Percentiles rank a stretch among this genome's conserved stretches.
Conservation (phyloP, 2,888 invertebrate genomes). For the Eubasilissa splendida region DNA sequence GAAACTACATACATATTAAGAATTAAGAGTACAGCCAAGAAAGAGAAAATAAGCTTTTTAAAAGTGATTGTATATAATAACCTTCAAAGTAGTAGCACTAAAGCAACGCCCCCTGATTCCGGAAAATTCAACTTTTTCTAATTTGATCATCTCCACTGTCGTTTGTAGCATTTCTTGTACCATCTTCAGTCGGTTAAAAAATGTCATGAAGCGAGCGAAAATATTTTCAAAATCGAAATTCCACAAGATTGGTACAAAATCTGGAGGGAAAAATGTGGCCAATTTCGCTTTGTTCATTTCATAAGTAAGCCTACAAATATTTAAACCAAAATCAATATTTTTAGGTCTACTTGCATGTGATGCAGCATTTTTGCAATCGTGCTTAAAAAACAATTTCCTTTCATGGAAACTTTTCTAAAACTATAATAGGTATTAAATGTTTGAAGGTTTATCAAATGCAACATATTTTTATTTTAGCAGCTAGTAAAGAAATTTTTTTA, state of each 20-base stretch:
- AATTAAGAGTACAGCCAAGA: too few species aligned
- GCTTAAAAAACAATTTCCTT: neutral
- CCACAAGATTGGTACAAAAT: conserved; percentile 79
- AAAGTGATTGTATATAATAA: conserved; percentile 59
- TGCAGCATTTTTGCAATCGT: neutral
- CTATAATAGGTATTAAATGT: too few species aligned
- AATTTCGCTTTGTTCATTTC: conserved; percentile 73
- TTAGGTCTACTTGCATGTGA: too few species aligned
- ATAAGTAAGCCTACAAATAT: conserved; percentile 67
- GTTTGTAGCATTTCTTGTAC: conserved; percentile 82
- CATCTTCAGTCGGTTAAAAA: conserved; percentile 76
- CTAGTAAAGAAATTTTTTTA: too few species aligned
- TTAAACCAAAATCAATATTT: neutral
- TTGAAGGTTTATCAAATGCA: too few species aligned
- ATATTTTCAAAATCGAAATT: conserved; percentile 82
- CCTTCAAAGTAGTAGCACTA: conserved; percentile 70
- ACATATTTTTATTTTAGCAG: too few species aligned
- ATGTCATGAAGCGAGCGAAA: conserved; percentile 78
- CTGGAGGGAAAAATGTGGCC: conserved; percentile 71
- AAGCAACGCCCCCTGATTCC: conserved; percentile 78
- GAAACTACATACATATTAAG: too few species aligned
- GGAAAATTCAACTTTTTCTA: conserved; percentile 89
- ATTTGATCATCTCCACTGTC: conserved; percentile 85
- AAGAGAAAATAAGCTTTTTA: too few species aligned
- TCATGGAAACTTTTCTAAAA: too few species aligned